Evolutionary conservation across 2,888 invertebrate genomes (phyloP), one percentile per base, ranked within the genome.

Genomic region (Ametastegia equiseti): DNA sequence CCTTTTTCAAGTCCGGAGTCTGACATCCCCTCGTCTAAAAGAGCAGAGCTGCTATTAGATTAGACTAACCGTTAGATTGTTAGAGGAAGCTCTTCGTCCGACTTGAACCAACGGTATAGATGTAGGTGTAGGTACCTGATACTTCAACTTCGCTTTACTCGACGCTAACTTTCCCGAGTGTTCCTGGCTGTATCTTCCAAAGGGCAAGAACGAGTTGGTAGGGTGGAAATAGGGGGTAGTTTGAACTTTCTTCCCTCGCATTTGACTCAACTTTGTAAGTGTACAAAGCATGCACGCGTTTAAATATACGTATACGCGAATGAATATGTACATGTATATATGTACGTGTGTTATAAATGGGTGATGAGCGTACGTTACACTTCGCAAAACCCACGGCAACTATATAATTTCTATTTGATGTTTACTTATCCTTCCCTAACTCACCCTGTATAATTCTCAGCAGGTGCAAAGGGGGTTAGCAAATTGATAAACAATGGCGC

Each of bases 11-110:
- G 27, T 60, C 60, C 30, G n/a, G n/a, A n/a, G n/a, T n/a, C n/a
- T n/a, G n/a, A n/a, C 60, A 60, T 60, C 60, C 42, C 42, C 19
- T 47, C 47, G 11, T 4, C 27, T 47, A 71, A 23, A 45, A 33
- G 33, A 9, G 23, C 71, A 33, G 33, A 9, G 23, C 19, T 54
- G 33, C 4, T 23, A 75, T 75, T 39, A 54, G 75, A 75, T 75
- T 54, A 54, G 33, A 54, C 75, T 54, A 71, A 54, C 75, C 54
- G 54, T 75, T 75, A 75, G 75, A 36, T 75, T 75, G 75, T 54
- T 36, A 11, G 54, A 50, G 75, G 23, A 75, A 54, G 50, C 30
- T 50, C n/a, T 75, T 13, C 13, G 36, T 75, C 54, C 36, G 50
- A 36, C 36, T 54, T 1, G 19, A 19, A 9, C 11, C 9, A 36